These are phyloP conservation scores for Mellilla xanthometata DNA, from an alignment of 2,888 invertebrate genomes.

Conservation along the genomic window DNA sequence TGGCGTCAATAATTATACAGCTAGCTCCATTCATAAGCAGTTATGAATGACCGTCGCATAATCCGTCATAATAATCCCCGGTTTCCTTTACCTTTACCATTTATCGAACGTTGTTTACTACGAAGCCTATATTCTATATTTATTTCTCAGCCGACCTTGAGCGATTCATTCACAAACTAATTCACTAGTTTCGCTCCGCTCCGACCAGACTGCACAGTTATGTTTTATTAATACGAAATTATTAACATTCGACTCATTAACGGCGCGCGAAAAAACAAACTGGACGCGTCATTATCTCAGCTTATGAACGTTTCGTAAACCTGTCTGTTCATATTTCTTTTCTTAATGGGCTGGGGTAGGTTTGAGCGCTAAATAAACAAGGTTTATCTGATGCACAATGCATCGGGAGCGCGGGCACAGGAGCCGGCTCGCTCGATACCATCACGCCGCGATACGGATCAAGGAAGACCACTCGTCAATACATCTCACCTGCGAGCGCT, in stretches of 20 bases:
- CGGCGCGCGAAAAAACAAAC: conserved; percentile 57
- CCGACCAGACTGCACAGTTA: conserved; percentile 27
- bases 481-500: conserved; percentile 76
- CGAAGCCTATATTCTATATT: conserved; percentile 38
- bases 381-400: conserved; percentile 73
- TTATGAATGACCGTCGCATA: conserved; percentile 72
- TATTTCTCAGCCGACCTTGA: conserved; percentile 64
- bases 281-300: conserved; percentile 56
- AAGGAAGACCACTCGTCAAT: conserved; percentile 82
- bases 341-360: conserved; percentile 74
- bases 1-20: conserved; percentile 70
- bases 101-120: conserved; percentile 63
- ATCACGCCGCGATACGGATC: conserved; percentile 79
- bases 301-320: conserved; percentile 62
- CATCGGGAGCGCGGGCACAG: conserved; percentile 71
- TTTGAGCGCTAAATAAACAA: conserved; percentile 79
- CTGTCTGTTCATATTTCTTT: conserved; percentile 70
- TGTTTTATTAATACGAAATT: conserved; percentile 51
- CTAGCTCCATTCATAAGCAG: conserved; percentile 76
- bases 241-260: conserved; percentile 65
- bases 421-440: conserved; percentile 77
- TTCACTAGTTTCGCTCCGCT: conserved; percentile 41
- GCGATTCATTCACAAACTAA: conserved; percentile 53
- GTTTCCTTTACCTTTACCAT: conserved; percentile 70
- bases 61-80: conserved; percentile 57